Conservation (phyloP, 2,797 vertebrate species). For the Poecilia velifera region DNA sequence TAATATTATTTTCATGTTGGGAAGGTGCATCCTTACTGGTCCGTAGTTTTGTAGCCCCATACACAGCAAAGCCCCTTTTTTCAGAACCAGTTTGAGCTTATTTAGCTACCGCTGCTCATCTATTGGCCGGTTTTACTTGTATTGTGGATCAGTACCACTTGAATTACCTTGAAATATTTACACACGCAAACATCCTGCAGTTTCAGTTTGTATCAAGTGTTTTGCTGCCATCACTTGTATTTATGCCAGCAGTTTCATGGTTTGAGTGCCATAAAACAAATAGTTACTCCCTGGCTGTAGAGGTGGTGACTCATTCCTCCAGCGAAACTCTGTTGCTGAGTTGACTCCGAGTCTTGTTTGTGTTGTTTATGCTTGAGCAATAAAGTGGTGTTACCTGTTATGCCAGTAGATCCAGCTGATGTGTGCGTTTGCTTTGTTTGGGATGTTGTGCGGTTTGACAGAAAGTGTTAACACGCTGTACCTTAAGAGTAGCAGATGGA, state of each 20-base stretch:
- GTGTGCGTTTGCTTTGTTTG: slow-evolving; percentile 59
- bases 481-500: slow-evolving; percentile 18
- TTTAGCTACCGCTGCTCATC: neutral
- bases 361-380: slow-evolving; percentile 19
- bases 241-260: slow-evolving; percentile 13
- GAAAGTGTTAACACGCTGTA: slow-evolving; percentile 50
- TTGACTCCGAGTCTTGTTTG: slow-evolving; percentile 47
- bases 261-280: slow-evolving; percentile 19
- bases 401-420: slow-evolving; percentile 53
- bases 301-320: slow-evolving; percentile 52
- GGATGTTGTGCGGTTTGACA: slow-evolving; percentile 40
- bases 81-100: neutral
- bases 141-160: neutral
- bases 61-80: neutral
- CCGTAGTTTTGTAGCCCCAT: neutral
- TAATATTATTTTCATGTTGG: neutral
- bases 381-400: slow-evolving; percentile 73
- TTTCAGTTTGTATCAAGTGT: slow-evolving; percentile 43
- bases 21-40: neutral
- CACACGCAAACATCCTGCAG: slow-evolving; percentile 7
- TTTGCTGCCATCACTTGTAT: neutral
- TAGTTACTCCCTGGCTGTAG: slow-evolving; percentile 21
- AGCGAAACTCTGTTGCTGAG: slow-evolving; percentile 64
- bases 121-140: neutral
- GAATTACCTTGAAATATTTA: slow-evolving; percentile 16